phyloP scores from a whole-genome alignment of 1,140 invertebrate genomes.

The Drosophila jambulina region DNA sequence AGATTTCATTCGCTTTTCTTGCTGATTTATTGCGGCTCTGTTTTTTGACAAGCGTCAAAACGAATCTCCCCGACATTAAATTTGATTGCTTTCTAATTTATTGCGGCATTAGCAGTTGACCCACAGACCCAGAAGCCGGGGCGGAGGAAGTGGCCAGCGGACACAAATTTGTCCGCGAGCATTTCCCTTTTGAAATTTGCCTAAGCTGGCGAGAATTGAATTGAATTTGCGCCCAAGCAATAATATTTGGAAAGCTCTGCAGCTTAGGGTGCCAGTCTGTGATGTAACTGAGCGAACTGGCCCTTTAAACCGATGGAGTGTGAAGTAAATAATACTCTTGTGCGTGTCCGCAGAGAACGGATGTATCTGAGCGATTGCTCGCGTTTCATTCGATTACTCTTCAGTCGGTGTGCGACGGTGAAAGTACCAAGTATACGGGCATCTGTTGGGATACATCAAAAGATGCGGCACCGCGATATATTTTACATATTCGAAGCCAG shows the following conservation, averaged over 20 bases:
- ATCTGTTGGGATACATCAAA: background rate
- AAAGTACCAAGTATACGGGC: slow-evolving; percentile 1
- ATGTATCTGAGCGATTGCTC: slow-evolving; percentile 10
- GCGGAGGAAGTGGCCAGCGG: slow-evolving; percentile 1
- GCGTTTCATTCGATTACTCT: slow-evolving; percentile 3
- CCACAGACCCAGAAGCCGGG: slow-evolving; percentile 26
- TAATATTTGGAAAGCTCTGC: slow-evolving; percentile 34
- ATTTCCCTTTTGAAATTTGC: slow-evolving; percentile 40
- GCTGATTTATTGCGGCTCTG: slow-evolving; percentile 68
- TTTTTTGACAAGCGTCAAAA: slow-evolving; percentile 67
- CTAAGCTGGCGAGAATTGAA: slow-evolving; percentile 41
- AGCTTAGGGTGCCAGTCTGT: slow-evolving; percentile 18
- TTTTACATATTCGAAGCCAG: background rate
- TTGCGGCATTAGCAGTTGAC: slow-evolving; percentile 49
- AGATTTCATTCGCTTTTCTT: slow-evolving; percentile 63
- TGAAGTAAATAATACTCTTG: slow-evolving; percentile 14
- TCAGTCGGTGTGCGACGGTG: background rate
- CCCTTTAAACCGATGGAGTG: slow-evolving; percentile 15
- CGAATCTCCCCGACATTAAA: slow-evolving; percentile 51
- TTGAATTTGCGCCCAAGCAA: slow-evolving; percentile 44
- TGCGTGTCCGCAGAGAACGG: background rate
- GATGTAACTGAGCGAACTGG: slow-evolving; percentile 15
- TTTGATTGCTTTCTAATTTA: slow-evolving; percentile 61
- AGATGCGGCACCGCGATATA: background rate
- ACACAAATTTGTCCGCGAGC: slow-evolving; percentile 27